Percentiles rank a stretch among this genome's conserved stretches.
These are phyloP conservation scores for Lepus europaeus DNA, from an alignment of 2,113 vertebrate species.

Conservation along the genomic window DNA sequence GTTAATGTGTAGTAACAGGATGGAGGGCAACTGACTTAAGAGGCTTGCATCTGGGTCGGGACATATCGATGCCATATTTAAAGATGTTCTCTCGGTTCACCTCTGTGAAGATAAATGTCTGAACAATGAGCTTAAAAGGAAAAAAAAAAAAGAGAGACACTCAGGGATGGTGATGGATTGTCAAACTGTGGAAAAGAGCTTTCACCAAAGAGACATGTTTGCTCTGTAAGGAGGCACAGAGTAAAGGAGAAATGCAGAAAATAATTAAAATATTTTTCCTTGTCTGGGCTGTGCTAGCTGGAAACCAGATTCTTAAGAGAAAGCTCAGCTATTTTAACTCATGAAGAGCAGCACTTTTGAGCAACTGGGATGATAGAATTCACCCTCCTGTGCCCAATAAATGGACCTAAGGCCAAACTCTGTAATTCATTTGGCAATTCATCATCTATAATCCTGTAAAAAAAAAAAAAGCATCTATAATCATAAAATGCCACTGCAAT, in stretches of 20 bases:
- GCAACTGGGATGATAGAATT: slow-evolving; percentile 5
- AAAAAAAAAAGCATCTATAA: slow-evolving; percentile 39
- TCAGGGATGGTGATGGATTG: slow-evolving; percentile 78
- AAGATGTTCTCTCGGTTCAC: slow-evolving; percentile 79
- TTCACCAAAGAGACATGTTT: slow-evolving; percentile 67
- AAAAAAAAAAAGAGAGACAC: slow-evolving; percentile 52
- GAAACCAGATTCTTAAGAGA: slow-evolving; percentile 59
- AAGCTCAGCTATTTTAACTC: slow-evolving; percentile 47
- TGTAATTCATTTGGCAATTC: slow-evolving; percentile 52
- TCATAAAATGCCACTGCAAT: slow-evolving; percentile 48
- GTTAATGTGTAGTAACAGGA: slow-evolving; percentile 87
- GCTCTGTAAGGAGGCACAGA: slow-evolving; percentile 66
- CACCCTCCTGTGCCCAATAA: slow-evolving; percentile 44
- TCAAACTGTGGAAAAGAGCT: slow-evolving; percentile 81
- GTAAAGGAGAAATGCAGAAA: slow-evolving; percentile 54
- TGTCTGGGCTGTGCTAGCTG: slow-evolving; percentile 3
- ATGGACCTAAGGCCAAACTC: not conserved
- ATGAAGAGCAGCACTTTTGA: slow-evolving; percentile 17
- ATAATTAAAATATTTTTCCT: slow-evolving; percentile 73
- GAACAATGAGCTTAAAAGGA: slow-evolving; percentile 74
- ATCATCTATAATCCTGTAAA: slow-evolving; percentile 37
- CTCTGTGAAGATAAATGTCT: slow-evolving; percentile 83
- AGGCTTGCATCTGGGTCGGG: slow-evolving; percentile 85
- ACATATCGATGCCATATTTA: slow-evolving; percentile 83
- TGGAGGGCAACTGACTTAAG: slow-evolving; percentile 86